phyloP scores from a whole-genome alignment of 2,888 invertebrate species.

The Eilema sororculum region DNA sequence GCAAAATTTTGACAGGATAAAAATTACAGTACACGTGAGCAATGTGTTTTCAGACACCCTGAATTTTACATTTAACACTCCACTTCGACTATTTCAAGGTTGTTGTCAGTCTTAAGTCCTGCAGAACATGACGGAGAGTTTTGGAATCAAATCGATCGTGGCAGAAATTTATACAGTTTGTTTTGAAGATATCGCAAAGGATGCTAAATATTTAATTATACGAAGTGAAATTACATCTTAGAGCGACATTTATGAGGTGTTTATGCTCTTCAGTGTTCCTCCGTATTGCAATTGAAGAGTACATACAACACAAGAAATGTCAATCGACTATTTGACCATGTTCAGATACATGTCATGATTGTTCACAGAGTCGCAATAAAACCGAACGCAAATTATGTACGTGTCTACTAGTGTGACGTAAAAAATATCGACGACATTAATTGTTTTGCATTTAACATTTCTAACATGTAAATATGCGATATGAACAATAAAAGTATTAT shows the following conservation, averaged over 20 bases:
- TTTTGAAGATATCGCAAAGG: constrained; percentile 47
- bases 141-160: constrained; percentile 53
- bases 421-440: constrained; percentile 25
- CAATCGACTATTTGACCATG: constrained; percentile 24
- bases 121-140: constrained; percentile 60
- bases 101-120: constrained; percentile 80
- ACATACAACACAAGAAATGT: constrained; percentile 41
- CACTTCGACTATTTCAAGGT: constrained; percentile 66
- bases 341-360: constrained; percentile 13
- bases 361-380: constrained; percentile 21
- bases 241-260: constrained; percentile 37
- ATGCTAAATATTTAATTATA: constrained; percentile 52
- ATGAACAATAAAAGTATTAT: constrained; percentile 75
- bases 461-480: constrained; percentile 59
- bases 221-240: constrained; percentile 40
- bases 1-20: constrained; percentile 39
- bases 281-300: constrained; percentile 36
- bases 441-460: constrained; percentile 44
- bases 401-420: constrained; percentile 16
- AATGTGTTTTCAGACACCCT: constrained; percentile 70
- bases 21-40: constrained; percentile 31
- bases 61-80: constrained; percentile 61
- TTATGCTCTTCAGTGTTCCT: constrained; percentile 37
- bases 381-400: constrained; percentile 35
- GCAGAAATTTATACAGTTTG: constrained; percentile 52